Percentiles rank a stretch among this genome's conserved stretches.
Conservation (phyloP, 1,140 invertebrate species). For the Calosoma granatense region DNA sequence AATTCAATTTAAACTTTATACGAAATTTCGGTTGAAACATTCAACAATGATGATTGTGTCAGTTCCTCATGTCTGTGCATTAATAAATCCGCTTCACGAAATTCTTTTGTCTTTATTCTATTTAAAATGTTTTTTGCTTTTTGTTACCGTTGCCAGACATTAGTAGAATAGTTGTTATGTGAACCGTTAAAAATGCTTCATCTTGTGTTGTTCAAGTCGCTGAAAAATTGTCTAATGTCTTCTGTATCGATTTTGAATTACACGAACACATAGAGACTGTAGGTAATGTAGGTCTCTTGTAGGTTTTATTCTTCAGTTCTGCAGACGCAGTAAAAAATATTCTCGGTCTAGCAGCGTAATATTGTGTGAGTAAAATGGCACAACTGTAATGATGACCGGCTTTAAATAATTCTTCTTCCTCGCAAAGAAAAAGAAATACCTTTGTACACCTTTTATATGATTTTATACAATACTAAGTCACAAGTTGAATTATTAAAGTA, state of each 20-base stretch:
- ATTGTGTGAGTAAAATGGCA: background rate
- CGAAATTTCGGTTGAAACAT: background rate
- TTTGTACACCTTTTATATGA: too few species aligned
- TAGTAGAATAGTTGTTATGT: background rate
- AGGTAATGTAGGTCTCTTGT: background rate
- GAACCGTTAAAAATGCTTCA: background rate
- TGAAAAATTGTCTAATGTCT: slow-evolving; percentile 7
- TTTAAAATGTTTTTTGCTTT: background rate
- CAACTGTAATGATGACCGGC: background rate
- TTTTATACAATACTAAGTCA: too few species aligned
- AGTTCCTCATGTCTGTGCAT: background rate
- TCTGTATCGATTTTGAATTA: slow-evolving; percentile 6
- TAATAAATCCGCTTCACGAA: background rate
- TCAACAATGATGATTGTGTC: too few species aligned
- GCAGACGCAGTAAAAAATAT: background rate
- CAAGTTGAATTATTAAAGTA: too few species aligned
- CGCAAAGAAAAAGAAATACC: too few species aligned
- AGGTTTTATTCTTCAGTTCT: background rate
- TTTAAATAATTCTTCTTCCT: too few species aligned
- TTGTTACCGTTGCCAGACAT: background rate
- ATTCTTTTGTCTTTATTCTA: too few species aligned
- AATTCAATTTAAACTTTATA: background rate
- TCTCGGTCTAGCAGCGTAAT: background rate
- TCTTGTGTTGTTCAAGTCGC: background rate
- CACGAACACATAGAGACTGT: background rate